Evolutionary conservation across 2,113 vertebrate species (phyloP).

Genomic region (Rhizomys pruinosus): DNA sequence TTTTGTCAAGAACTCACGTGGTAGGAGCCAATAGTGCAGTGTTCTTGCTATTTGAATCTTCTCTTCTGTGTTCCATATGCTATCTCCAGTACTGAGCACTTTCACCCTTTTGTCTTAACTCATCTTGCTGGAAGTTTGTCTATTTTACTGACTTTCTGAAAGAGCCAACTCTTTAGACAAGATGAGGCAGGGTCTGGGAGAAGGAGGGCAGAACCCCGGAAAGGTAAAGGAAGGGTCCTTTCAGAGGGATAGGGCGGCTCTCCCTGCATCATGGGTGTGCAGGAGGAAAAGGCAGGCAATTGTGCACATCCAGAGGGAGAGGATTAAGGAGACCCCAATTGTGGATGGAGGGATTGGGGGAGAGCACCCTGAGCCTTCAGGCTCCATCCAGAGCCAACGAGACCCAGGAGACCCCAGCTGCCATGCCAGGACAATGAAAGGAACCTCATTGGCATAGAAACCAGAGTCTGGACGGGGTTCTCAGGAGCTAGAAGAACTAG

Average conservation of each 20-base stretch:
- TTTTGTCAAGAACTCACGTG: slow-evolving; percentile 34
- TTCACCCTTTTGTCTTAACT: not conserved
- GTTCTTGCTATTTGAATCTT: not conserved
- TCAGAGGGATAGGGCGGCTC: not conserved
- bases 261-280: not conserved
- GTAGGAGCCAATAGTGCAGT: not conserved
- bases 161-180: not conserved
- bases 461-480: not conserved
- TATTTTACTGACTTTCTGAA: slow-evolving; percentile 21
- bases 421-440: not conserved
- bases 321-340: not conserved
- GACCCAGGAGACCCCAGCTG: not conserved
- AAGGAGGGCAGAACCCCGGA: not conserved
- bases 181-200: not conserved
- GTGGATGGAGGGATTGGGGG: not conserved
- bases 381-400: not conserved
- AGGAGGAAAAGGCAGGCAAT: not conserved
- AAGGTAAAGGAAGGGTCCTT: fast-evolving
- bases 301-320: not conserved
- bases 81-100: not conserved
- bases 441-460: not conserved
- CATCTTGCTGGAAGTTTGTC: slow-evolving; percentile 1
- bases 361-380: not conserved
- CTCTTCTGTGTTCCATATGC: not conserved
- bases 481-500: not conserved